Conservation (phyloP, 2,113 vertebrate genomes). For the Oncorhynchus tshawytscha region DNA sequence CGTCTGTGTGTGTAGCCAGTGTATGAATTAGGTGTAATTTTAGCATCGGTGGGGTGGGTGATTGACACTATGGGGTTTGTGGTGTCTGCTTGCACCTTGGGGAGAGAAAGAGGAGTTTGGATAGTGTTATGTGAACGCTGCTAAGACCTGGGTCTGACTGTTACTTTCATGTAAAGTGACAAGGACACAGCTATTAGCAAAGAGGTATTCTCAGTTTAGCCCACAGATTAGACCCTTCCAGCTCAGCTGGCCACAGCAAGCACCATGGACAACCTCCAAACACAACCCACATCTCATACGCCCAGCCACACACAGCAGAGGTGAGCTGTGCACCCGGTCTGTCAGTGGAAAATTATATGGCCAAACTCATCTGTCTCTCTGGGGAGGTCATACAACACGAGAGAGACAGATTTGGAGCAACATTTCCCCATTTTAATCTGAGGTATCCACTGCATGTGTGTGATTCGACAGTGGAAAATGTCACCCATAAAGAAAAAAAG, state of each 20-base stretch:
- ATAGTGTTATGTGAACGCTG: neutral
- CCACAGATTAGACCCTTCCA: constrained; percentile 62
- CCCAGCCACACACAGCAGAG: constrained; percentile 2
- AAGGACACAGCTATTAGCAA: neutral
- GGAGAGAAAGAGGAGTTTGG: neutral
- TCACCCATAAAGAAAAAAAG: neutral
- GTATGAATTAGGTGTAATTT: constrained; percentile 35
- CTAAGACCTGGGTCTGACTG: neutral
- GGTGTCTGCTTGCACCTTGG: constrained; percentile 27
- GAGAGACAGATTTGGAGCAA: no score
- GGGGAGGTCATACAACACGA: neutral
- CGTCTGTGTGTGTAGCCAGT: neutral
- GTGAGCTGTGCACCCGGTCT: constrained; percentile 14
- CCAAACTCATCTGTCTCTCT: constrained; percentile 27
- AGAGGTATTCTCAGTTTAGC: constrained; percentile 22
- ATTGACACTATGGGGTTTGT: constrained; percentile 33
- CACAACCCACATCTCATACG: neutral
- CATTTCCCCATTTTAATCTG: no score
- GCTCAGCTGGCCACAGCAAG: constrained; percentile 55
- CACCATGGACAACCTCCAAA: constrained; percentile 49
- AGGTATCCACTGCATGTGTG: neutral
- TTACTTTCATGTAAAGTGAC: neutral
- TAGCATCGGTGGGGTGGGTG: constrained; percentile 5
- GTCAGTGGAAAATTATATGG: constrained; percentile 50
- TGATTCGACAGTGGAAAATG: constrained; percentile 32